Conservation (phyloP, 2,888 invertebrate genomes). For the Epinotia ramella region DNA sequence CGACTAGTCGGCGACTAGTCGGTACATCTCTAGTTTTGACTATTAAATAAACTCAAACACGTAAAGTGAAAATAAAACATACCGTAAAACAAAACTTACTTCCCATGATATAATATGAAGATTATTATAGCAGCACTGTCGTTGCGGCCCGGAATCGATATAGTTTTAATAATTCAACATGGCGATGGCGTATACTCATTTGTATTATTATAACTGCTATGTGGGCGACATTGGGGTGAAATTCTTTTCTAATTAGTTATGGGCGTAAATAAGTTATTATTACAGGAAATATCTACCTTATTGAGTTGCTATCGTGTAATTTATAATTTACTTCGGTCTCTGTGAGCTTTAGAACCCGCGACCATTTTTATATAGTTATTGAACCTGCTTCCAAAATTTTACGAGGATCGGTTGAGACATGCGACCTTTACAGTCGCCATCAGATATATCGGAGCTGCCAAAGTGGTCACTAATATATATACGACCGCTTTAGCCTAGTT, state of each 20-base stretch:
- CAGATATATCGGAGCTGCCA: too few species aligned
- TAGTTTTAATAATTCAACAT: conserved; percentile 28
- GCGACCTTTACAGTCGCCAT: too few species aligned
- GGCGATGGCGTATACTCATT: conserved; percentile 3
- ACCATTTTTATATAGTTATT: too few species aligned
- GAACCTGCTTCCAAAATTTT: too few species aligned
- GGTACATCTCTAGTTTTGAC: too few species aligned
- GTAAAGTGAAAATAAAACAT: neutral
- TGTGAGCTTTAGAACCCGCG: too few species aligned
- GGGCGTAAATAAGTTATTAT: neutral
- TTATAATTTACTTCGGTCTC: too few species aligned
- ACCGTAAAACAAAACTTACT: neutral
- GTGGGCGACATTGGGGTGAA: conserved; percentile 7
- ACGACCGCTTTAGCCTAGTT: too few species aligned
- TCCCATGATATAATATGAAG: conserved; percentile 15
- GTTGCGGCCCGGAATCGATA: conserved; percentile 20
- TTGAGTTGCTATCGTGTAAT: neutral
- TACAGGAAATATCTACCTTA: neutral
- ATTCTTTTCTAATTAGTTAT: conserved; percentile 13
- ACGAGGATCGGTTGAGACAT: too few species aligned
- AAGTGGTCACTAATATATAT: too few species aligned
- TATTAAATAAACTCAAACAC: too few species aligned
- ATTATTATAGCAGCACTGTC: conserved; percentile 16
- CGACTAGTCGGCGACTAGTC: too few species aligned
- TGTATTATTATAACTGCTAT: conserved; percentile 13